Evolutionary conservation across 2,888 invertebrate species (phyloP), one percentile per base, ranked within the genome.

Genomic region (Hirtodrosophila alboralis): DNA sequence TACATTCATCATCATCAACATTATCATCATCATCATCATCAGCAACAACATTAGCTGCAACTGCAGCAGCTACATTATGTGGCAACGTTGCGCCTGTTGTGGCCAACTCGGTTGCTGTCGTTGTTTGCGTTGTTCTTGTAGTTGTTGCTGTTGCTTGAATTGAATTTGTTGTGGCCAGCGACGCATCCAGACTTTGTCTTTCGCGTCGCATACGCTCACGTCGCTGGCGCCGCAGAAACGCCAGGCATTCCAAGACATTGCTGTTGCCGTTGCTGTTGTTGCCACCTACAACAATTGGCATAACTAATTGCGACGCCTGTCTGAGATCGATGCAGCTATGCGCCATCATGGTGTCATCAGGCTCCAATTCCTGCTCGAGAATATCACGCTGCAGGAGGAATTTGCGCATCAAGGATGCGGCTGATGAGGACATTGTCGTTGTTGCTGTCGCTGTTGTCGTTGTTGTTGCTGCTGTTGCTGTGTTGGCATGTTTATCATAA

Each of bases 271-370:
- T n/a, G n/a, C n/a, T n/a, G n/a, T n/a, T n/a, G n/a, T n/a, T 31
- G 62, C 47, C 76, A 61, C 61, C 69, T 65, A 67, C 80, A 62
- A 75, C 81, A 84, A 79, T 84, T 79, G 86, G 86, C 84, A 80
- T 80, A 85, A 85, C 86, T 85, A 85, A 85, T 84, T 84, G 86
- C 84, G 69, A 60, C 59, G 74, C 65, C 61, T 65, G 83, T 57
- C 75, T 78, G 75, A 75, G 79, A 78, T 73, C 78, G 75, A 57
- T 68, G 71, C 74, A 60, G 57, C 56, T 49, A 58, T 59, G 75
- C 59, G 59, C 54, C 54, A 58, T n/a, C n/a, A n/a, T n/a, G n/a
- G n/a, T n/a, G n/a, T n/a, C n/a, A n/a, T n/a, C n/a, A n/a, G n/a
- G n/a, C n/a, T n/a, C n/a, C n/a, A n/a, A n/a, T n/a, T n/a, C n/a